phyloP scores from a whole-genome alignment of 1,140 invertebrate genomes.

The honey bee (Apis mellifera) region DNA sequence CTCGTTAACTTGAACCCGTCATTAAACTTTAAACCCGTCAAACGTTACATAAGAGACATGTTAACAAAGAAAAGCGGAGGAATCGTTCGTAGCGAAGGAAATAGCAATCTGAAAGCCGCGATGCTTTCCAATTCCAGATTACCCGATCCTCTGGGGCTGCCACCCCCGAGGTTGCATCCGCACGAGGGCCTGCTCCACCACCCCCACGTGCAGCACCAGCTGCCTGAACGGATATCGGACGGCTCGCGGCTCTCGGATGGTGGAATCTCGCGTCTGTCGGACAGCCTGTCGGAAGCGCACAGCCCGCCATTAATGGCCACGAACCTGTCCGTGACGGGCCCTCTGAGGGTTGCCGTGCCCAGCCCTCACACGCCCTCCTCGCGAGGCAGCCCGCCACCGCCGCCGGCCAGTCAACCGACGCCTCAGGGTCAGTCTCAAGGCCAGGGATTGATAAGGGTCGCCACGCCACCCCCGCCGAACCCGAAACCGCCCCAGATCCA shows the following conservation, averaged over 20 bases:
- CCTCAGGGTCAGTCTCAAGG: slow-evolving; percentile 66
- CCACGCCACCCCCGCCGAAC: slow-evolving; percentile 74
- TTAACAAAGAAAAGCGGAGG: neutral
- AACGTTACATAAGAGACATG: neutral
- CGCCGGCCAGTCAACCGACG: slow-evolving; percentile 66
- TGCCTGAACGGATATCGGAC: slow-evolving; percentile 78
- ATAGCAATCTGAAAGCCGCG: too few relatives aligned
- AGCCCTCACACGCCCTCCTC: slow-evolving; percentile 80
- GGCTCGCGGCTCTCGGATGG: slow-evolving; percentile 78
- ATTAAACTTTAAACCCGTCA: neutral
- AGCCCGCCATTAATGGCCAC: slow-evolving; percentile 79
- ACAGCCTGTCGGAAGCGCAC: slow-evolving; percentile 78
- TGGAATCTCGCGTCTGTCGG: slow-evolving; percentile 76
- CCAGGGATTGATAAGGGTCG: slow-evolving; percentile 76
- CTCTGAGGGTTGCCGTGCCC: slow-evolving; percentile 77
- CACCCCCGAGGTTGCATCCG: slow-evolving; percentile 74
- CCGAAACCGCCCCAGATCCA: slow-evolving; percentile 79
- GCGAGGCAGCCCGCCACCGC: slow-evolving; percentile 77
- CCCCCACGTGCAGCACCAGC: slow-evolving; percentile 72
- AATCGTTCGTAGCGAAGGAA: neutral
- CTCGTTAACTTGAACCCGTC: too few relatives aligned
- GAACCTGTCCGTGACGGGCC: slow-evolving; percentile 79
- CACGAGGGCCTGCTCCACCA: slow-evolving; percentile 77
- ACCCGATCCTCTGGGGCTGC: slow-evolving; percentile 75
- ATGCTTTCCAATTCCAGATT: slow-evolving; percentile 69